A percentile compares a stretch with the other conserved stretches of the same genome.
phyloP scores from a whole-genome alignment of 2,888 invertebrate species.

The Lacanobia oleracea region DNA sequence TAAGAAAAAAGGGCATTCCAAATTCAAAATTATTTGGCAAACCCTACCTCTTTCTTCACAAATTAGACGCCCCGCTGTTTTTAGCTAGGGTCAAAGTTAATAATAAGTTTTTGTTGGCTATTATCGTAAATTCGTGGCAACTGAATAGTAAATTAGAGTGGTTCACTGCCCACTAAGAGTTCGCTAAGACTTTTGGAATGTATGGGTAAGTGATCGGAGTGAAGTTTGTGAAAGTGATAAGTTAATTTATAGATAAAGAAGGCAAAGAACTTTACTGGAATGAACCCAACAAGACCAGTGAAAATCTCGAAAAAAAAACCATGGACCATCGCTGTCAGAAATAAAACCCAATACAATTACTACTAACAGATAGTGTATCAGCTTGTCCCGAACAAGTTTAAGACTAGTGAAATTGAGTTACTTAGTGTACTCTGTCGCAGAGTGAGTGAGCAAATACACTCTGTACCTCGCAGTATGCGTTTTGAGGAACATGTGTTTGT shows the following conservation, averaged over 20 bases:
- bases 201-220: not conserved
- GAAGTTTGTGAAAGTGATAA: not conserved
- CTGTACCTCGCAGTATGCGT: conserved; percentile 23
- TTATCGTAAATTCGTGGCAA: conserved; percentile 76
- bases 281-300: no score
- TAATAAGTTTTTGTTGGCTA: conserved; percentile 79
- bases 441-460: conserved; percentile 44
- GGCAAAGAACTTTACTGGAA: no score
- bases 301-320: no score
- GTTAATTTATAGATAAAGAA: not conserved
- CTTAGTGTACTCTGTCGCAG: conserved; percentile 42
- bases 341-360: no score
- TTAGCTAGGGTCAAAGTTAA: conserved; percentile 65
- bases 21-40: conserved; percentile 25
- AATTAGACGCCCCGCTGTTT: conserved; percentile 63
- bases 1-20: conserved; percentile 23
- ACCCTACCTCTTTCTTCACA: conserved; percentile 42
- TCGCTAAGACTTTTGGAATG: conserved; percentile 16
- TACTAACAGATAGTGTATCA: conserved; percentile 38
- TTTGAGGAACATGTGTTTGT: conserved; percentile 19
- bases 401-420: conserved; percentile 57
- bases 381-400: conserved; percentile 49
- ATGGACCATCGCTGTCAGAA: no score
- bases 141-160: conserved; percentile 66
- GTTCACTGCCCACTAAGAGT: conserved; percentile 35